Base-by-base conservation (phyloP, 2,797 vertebrate genomes). In the Atherinosoma microstoma region DNA sequence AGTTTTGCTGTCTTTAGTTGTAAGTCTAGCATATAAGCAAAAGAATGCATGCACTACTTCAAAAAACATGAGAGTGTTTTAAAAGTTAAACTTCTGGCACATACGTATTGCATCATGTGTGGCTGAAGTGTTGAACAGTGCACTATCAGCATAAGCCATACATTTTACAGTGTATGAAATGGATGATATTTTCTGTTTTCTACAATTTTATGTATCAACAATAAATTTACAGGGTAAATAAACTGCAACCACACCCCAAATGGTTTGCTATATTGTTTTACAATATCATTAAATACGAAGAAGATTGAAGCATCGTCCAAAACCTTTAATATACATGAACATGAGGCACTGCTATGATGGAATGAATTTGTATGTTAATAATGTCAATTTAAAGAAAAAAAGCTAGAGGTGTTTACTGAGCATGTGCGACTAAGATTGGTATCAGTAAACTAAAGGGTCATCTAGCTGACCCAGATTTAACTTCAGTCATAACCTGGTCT, bases 391-490 rank as follows among this genome's bases (percentile, higher is more conserved):
- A 67, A 61, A 24, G 42, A 45, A 58, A 9, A 57, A 22, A 35
- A 65, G 45, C 16, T 40, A 24, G n/a, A 4, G 18, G 61, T 22
- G 10, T 12, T 35, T 59, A 18, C 29, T 51, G 51, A 42, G 38
- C n/a, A 60, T 61, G 56, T 38, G 34, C 24, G 16, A 57, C 13
- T 13, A 4, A 29, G 63, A 58, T 57, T 45, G 4, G 67, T 73
- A 82, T 84, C 68, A 75, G 47, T 27, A 40, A 34, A 75, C 79
- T 84, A 72, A 84, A 74, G 22, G 79, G 76, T 84, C 73, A 42
- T 83, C 68, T 22, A 79, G 79, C 79, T 90, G 87, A 91, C 87
- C 78, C 40, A 47, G 54, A 62, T 70, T 82, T 79, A 84, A 87
- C 84, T 84, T 74, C 22, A 65, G 81, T 80, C 83, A 78, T 72